phyloP scores from a whole-genome alignment of 1,140 invertebrate genomes.

The Littorina saxatilis region DNA sequence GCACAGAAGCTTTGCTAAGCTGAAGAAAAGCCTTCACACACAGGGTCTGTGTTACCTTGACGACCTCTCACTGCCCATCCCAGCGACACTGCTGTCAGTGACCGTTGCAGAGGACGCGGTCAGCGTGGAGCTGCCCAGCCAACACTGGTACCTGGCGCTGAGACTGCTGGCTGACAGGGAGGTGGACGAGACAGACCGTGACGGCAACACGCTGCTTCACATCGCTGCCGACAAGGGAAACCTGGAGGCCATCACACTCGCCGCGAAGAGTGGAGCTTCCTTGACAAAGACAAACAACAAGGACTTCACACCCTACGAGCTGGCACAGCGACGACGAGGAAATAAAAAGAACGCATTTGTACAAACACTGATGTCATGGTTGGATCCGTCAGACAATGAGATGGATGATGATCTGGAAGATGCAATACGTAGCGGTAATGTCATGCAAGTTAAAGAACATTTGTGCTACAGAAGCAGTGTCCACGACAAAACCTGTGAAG shows the following conservation, averaged over 20 bases:
- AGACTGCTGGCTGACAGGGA: slow-evolving; percentile 21
- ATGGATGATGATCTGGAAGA: background rate
- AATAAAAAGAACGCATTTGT: too few relatives aligned
- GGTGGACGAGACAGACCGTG: background rate
- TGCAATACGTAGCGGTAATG: background rate
- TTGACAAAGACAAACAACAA: slow-evolving; percentile 1
- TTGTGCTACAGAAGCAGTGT: background rate
- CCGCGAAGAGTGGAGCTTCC: slow-evolving; percentile 6
- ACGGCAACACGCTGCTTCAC: slow-evolving; percentile 26
- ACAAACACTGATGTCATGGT: background rate
- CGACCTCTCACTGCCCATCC: background rate
- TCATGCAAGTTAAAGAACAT: background rate
- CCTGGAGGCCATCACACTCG: background rate
- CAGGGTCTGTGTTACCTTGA: background rate
- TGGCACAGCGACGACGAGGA: background rate
- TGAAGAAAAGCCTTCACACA: background rate
- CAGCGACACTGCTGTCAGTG: background rate
- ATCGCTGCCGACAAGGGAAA: background rate
- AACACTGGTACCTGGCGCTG: background rate
- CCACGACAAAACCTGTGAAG: background rate
- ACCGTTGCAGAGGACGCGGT: background rate
- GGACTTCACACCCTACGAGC: background rate
- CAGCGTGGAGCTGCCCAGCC: background rate
- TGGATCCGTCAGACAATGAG: background rate
- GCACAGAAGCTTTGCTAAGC: too few relatives aligned